Conservation (phyloP, 2,888 invertebrate species). For the Erpobdella octoculata region DNA sequence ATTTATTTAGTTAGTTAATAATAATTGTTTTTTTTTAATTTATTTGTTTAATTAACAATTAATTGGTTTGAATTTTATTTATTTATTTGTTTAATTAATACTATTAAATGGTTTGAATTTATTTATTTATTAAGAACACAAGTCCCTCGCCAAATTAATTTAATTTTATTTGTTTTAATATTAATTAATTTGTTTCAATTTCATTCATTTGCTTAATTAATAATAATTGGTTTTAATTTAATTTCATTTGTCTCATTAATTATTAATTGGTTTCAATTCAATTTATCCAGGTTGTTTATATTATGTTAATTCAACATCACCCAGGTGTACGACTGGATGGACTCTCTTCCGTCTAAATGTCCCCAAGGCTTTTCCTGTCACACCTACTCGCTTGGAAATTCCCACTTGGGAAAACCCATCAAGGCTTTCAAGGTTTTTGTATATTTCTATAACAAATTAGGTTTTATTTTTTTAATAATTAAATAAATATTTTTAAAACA, state of each 20-base stretch:
- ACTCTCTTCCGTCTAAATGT: slow-evolving; percentile 17
- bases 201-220: not conserved
- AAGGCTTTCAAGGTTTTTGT: slow-evolving; percentile 25
- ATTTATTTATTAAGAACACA: too few relatives aligned
- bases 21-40: too few relatives aligned
- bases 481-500: too few relatives aligned
- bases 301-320: slow-evolving; percentile 4
- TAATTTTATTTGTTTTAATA: not conserved
- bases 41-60: too few relatives aligned
- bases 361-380: slow-evolving; percentile 26
- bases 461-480: slow-evolving; percentile 9
- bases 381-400: slow-evolving; percentile 31
- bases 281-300: not conserved
- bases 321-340: slow-evolving; percentile 31
- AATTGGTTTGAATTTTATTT: too few relatives aligned
- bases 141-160: too few relatives aligned
- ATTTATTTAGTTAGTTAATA: too few relatives aligned
- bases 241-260: not conserved
- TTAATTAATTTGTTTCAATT: not conserved
- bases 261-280: too few relatives aligned
- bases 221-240: not conserved
- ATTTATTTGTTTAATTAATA: too few relatives aligned
- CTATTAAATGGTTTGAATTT: too few relatives aligned
- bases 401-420: slow-evolving; percentile 29
- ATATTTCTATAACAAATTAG: not conserved